Evolutionary conservation across 2,797 vertebrate genomes (phyloP).

Genomic region (Phaenicophaeus curvirostris): DNA sequence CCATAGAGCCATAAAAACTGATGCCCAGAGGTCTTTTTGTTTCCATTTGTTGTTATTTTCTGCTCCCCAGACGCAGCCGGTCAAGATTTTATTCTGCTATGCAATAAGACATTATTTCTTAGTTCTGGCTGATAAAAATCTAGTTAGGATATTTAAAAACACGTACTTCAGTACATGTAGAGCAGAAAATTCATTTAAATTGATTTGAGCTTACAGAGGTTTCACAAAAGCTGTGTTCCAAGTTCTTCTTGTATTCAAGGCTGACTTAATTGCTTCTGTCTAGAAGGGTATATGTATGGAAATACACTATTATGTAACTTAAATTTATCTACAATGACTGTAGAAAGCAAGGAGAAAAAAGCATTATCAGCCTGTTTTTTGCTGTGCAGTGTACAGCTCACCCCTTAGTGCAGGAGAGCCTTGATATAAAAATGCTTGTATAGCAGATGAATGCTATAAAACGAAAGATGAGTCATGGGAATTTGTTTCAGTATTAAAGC

Average conservation of each 20-base stretch:
- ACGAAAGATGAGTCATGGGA: not conserved
- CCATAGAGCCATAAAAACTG: not conserved
- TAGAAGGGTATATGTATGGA: not conserved
- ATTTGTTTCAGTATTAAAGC: not conserved
- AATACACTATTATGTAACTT: not conserved
- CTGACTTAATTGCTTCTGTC: not conserved
- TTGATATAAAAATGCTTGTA: not conserved
- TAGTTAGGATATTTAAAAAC: not conserved
- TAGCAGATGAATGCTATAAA: not conserved
- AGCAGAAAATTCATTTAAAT: not conserved
- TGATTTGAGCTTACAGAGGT: not conserved
- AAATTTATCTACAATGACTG: not conserved
- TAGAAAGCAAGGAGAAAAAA: not conserved
- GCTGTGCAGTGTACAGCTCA: not conserved
- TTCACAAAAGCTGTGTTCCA: not conserved
- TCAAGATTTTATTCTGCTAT: not conserved
- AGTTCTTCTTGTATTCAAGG: not conserved
- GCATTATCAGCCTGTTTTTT: not conserved
- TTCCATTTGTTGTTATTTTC: not conserved
- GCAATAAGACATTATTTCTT: not conserved
- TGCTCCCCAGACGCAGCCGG: not conserved
- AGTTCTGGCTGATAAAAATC: not conserved
- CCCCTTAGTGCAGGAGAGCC: not conserved
- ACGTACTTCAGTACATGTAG: fast-evolving
- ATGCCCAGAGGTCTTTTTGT: not conserved